phyloP scores from a whole-genome alignment of 2,888 invertebrate genomes.

The Lycophotia porphyrea region DNA sequence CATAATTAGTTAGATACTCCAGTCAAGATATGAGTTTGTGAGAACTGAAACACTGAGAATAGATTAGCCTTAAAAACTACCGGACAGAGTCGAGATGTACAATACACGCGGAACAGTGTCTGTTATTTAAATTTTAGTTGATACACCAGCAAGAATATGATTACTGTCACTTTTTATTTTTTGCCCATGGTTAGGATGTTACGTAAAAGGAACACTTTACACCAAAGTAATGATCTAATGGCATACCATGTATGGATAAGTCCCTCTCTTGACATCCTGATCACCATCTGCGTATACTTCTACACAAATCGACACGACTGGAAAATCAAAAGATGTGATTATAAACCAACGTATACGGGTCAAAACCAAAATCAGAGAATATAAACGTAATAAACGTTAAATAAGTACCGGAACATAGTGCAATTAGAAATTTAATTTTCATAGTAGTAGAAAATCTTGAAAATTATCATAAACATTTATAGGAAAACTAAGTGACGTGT shows the following conservation, averaged over 20 bases:
- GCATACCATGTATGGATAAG: constrained; percentile 82
- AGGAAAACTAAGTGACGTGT: constrained; percentile 73
- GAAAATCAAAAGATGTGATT: constrained; percentile 52
- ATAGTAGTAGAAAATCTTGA: constrained; percentile 74
- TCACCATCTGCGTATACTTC: constrained; percentile 75
- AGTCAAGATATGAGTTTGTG: background rate
- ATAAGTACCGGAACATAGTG: constrained; percentile 77
- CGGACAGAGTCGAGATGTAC: background rate
- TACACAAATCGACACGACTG: constrained; percentile 69
- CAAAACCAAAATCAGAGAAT: constrained; percentile 22
- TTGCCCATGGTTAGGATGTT: background rate
- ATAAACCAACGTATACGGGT: background rate
- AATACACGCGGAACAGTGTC: background rate
- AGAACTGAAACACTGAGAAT: background rate
- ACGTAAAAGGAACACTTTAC: constrained; percentile 1
- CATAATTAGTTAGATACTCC: background rate
- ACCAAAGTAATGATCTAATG: constrained; percentile 15
- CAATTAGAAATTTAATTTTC: constrained; percentile 74
- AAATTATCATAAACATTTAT: constrained; percentile 69
- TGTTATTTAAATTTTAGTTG: background rate
- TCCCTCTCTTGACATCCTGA: constrained; percentile 78
- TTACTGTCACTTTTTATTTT: background rate
- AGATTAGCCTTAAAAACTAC: background rate
- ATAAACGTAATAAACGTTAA: background rate
- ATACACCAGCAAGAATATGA: background rate